These are phyloP conservation scores for Melierax canorus DNA, from an alignment of 2,113 vertebrate species.

Conservation along the genomic window DNA sequence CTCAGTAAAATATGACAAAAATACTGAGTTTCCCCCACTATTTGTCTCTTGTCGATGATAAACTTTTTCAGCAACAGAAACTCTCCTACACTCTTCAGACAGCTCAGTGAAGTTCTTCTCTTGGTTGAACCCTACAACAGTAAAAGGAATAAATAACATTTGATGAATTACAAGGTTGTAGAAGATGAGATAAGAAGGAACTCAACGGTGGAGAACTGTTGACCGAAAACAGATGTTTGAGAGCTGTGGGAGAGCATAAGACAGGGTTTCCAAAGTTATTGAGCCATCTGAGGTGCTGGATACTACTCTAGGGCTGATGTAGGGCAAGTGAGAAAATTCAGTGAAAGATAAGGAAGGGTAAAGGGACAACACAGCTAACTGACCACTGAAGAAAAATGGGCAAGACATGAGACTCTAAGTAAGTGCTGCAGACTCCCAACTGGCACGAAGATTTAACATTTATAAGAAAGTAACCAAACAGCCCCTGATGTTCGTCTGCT, in stretches of 20 bases:
- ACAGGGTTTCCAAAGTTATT: neutral
- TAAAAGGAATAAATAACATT: neutral
- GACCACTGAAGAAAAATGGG: neutral
- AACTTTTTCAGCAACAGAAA: neutral
- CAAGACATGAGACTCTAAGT: neutral
- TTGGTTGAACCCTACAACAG: neutral
- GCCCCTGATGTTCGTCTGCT: fast-evolving
- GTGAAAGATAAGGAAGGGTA: neutral
- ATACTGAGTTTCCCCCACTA: neutral
- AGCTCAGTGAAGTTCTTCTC: neutral
- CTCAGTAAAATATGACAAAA: slow-evolving; percentile 4
- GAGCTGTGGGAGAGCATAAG: neutral
- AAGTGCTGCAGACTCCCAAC: neutral
- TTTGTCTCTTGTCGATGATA: neutral
- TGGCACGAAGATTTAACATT: neutral
- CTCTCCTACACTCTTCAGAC: neutral
- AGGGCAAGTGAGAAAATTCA: neutral
- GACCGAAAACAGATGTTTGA: neutral
- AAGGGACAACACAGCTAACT: neutral
- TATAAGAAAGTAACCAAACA: neutral
- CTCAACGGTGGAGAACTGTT: neutral
- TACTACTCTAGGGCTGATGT: neutral
- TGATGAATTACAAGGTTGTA: neutral
- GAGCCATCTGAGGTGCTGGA: neutral
- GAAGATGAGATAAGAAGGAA: neutral